These are phyloP conservation scores for Periphyllus acericola DNA, from an alignment of 2,888 invertebrate genomes.

Conservation along the genomic window DNA sequence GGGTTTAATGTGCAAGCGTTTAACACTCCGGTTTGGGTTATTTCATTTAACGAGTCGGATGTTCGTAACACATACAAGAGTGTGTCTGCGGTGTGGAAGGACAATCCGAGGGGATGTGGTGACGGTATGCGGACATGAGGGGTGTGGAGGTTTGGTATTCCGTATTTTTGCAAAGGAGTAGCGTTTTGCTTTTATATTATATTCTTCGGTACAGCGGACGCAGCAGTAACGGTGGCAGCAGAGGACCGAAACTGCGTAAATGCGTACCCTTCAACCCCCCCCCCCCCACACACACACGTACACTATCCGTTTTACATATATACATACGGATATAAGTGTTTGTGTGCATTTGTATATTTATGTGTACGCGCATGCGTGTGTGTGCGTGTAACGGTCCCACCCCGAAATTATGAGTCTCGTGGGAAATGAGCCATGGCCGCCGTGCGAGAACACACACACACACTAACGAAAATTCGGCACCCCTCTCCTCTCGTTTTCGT, in stretches of 20 bases:
- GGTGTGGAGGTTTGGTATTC: background rate
- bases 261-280: background rate
- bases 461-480: conserved; percentile 3
- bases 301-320: background rate
- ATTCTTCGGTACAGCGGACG: background rate
- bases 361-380: too few species aligned
- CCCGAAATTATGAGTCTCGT: conserved; percentile 42
- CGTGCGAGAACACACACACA: background rate
- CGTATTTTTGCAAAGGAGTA: background rate
- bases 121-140: too few species aligned
- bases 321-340: background rate
- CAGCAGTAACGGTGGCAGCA: too few species aligned
- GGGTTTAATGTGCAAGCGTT: background rate
- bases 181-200: conserved; percentile 11
- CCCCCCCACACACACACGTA: background rate
- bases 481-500: background rate
- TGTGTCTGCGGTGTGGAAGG: background rate
- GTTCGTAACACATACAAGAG: too few species aligned
- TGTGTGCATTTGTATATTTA: too few species aligned
- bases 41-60: conserved; percentile 14
- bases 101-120: background rate
- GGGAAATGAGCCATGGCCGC: conserved; percentile 46
- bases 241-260: background rate
- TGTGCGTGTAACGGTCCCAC: background rate
- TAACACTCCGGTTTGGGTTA: conserved; percentile 20